Evolutionary conservation across 92 coral and sea anemone genomes (phyloP).

Genomic region (Epizoanthus rinbou): DNA sequence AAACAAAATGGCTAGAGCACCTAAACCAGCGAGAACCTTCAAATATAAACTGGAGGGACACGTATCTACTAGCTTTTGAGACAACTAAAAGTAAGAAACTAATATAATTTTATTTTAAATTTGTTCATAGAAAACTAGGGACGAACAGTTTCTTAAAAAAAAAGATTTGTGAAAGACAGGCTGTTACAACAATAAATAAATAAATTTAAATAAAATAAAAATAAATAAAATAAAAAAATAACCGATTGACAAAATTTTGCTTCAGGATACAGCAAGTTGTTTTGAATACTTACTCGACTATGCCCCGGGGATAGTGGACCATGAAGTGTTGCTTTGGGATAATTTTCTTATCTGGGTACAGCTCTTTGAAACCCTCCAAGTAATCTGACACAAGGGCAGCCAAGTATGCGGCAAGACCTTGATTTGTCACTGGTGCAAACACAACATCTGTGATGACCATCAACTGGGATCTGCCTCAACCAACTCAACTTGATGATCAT

Average conservation of each 20-base stretch:
- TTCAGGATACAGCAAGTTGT: neutral
- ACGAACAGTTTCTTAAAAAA: no score
- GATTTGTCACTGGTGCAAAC: conserved; percentile 37
- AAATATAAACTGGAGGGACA: no score
- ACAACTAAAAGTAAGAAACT: no score
- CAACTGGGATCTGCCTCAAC: conserved; percentile 50
- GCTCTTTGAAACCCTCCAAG: conserved; percentile 17
- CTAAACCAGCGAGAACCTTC: no score
- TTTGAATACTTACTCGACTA: neutral
- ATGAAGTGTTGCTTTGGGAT: conserved; percentile 47
- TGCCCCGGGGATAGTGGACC: conserved; percentile 43
- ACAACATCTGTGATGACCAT: neutral
- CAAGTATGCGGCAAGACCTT: conserved; percentile 25
- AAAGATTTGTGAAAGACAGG: no score
- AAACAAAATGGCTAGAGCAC: no score
- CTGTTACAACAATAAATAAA: no score
- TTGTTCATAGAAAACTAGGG: no score
- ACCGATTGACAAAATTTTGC: neutral
- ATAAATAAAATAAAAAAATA: no score
- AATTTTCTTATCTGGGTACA: conserved; percentile 17
- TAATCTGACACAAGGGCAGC: conserved; percentile 21
- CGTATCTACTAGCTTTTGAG: no score
- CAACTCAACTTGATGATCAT: conserved; percentile 46
- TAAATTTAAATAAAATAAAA: no score
- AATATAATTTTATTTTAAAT: no score